phyloP scores from a whole-genome alignment of 2,888 invertebrate genomes.

The Caenorhabditis sp. region DNA sequence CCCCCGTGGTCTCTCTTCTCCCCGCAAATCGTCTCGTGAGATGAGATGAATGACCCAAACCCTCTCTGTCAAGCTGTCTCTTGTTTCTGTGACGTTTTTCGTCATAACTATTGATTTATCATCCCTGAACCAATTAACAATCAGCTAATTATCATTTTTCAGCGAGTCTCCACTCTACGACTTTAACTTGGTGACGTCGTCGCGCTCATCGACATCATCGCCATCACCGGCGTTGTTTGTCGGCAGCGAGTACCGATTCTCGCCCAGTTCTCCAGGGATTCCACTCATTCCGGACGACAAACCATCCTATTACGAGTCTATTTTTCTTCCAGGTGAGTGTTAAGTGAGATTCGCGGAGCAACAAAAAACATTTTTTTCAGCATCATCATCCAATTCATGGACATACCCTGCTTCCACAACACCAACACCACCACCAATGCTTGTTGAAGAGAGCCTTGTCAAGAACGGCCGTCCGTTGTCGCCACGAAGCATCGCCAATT shows the following conservation, averaged over 20 bases:
- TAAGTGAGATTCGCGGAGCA: not conserved
- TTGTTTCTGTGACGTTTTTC: not conserved
- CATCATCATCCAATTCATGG: slow-evolving; percentile 32
- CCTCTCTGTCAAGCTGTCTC: slow-evolving; percentile 3
- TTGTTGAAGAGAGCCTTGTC: slow-evolving; percentile 49
- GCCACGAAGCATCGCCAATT: slow-evolving; percentile 51
- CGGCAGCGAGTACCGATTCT: slow-evolving; percentile 13
- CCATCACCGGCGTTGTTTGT: slow-evolving; percentile 12
- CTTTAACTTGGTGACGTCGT: slow-evolving; percentile 32
- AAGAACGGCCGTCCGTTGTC: slow-evolving; percentile 23
- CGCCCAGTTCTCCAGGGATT: slow-evolving; percentile 41
- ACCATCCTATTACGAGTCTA: slow-evolving; percentile 12
- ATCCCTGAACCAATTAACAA: not conserved
- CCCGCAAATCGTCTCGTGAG: slow-evolving; percentile 43
- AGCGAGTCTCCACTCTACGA: slow-evolving; percentile 37
- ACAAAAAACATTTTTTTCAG: slow-evolving; percentile 8
- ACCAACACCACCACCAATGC: slow-evolving; percentile 37
- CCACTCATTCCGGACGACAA: slow-evolving; percentile 37
- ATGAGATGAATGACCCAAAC: slow-evolving; percentile 46
- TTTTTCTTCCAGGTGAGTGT: not conserved
- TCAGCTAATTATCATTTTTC: slow-evolving; percentile 1
- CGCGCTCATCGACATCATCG: slow-evolving; percentile 10
- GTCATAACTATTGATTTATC: slow-evolving; percentile 20
- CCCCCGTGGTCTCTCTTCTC: not conserved
- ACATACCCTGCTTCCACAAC: slow-evolving; percentile 1